Base-by-base conservation (phyloP, 2,888 invertebrate genomes). In the Schrankia costaestrigalis region DNA sequence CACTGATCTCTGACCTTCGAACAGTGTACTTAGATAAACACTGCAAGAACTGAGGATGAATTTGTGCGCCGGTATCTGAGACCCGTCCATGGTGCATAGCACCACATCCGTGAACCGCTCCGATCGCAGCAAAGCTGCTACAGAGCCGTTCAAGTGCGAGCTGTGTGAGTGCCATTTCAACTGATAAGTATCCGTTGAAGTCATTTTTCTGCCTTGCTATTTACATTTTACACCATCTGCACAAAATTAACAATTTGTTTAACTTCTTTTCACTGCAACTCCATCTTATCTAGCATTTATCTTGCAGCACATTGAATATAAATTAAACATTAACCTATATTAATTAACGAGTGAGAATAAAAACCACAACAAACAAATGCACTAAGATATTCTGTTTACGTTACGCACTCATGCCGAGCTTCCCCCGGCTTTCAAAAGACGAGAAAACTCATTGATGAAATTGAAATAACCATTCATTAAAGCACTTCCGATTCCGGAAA, bases 101-200 rank as follows among this genome's bases (percentile, higher is more conserved):
- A 94, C 91, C 35, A 95, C 95, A 74, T 95, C 95, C 25, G 95
- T 93, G 71, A 94, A 95, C 52, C 93, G 91, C 70, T 95, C 95
- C 63, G 93, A 94, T 41, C 93, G 92, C 10, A 93, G 90, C 62
- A 94, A 78, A 10, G 93, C 92, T 39, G 95, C 93, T 29, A 95
- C 93, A 44, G 94, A 95, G 31, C 93, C 92, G 79, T 95, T 95
- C 60, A 95, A 88, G 82, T 95, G 94, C 15, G 93, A 91, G 62
- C 93, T 91, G 87, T 94, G 95, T 52, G 95, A 95, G 78, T 95
- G 94, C 95, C 95, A 95, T 89, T 95, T 95, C 32, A 95, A 89
- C 79, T 95, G 95, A 78, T 95, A 95, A 61, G 95, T 95, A 78
- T 95, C 95, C 62, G 90, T 89, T 42, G 89, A 83, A 56, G 86